Base-by-base conservation (phyloP, 2,113 vertebrate species). In the Pan troglodytes region DNA sequence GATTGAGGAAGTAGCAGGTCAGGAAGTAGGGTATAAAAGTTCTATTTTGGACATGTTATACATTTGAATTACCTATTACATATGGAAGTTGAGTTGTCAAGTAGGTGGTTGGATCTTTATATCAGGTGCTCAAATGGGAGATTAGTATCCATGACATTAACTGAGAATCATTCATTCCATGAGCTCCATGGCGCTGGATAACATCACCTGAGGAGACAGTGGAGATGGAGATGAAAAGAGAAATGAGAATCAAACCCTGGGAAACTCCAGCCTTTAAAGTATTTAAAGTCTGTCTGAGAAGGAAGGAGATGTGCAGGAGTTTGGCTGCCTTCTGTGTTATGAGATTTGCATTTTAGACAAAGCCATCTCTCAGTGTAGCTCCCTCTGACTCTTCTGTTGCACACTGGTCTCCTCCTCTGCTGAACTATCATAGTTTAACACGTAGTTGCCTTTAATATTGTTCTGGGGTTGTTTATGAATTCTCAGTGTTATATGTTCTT, bases 351-450 rank as follows among this genome's bases (percentile, higher is more conserved):
- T n/a, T 57, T 27, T 8, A 50, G 7, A 40, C 48, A 43, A 52
- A 32, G 12, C 64, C 55, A 9, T 12, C 7, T 30, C 16, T 59
- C 8, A 2, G 0, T 23, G 0, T 35, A 9, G 18, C 30, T 61
- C 35, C 30, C 17, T n/a, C 22, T 43, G 59, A n/a, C 35, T 64
- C 11, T 27, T 57, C 32, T 35, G 0, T 18, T 72, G 22, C 22
- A 43, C 40, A 7, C 25, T 10, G 43, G 12, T 10, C 23, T 32
- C 30, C 38, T 6, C 16, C 25, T 45, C 38, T 45, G 50, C 43
- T 52, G 43, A 70, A 32, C 70, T 52, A 27, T 30, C 40, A 50
- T 27, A 70, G 10, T 16, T 82, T 32, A 75, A 11, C n/a, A 38
- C 20, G n/a, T 78, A 20, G 4, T 18, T 40, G 12, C 13, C 17